phyloP scores from a whole-genome alignment of 1,140 invertebrate species.

The Drosophila navojoa region DNA sequence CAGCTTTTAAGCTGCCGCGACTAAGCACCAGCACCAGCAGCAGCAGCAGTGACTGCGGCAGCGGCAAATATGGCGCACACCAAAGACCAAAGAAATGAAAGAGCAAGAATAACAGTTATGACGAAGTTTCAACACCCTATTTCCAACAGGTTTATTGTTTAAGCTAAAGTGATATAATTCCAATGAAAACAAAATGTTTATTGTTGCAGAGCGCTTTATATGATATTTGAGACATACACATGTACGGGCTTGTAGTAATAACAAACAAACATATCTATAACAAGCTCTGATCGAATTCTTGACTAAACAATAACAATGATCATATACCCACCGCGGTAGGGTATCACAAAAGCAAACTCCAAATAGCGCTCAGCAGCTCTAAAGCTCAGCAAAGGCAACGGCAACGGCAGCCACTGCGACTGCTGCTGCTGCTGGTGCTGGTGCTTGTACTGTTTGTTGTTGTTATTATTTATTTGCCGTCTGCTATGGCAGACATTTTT shows the following conservation, averaged over 20 bases:
- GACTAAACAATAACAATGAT: background rate
- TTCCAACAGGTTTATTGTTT: background rate
- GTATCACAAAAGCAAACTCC: slow-evolving; percentile 14
- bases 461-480: slow-evolving; percentile 22
- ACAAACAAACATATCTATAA: too few species aligned
- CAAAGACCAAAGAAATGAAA: slow-evolving; percentile 22
- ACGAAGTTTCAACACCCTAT: slow-evolving; percentile 6
- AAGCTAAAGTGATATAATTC: too few species aligned
- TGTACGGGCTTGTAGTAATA: too few species aligned
- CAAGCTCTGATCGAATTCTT: background rate
- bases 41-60: slow-evolving; percentile 15
- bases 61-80: slow-evolving; percentile 51
- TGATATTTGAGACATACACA: too few species aligned
- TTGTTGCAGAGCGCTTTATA: too few species aligned
- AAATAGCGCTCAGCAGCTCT: slow-evolving; percentile 34
- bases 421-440: slow-evolving; percentile 10
- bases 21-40: slow-evolving; percentile 29
- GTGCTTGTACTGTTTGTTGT: slow-evolving; percentile 1
- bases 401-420: background rate
- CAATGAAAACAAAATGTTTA: too few species aligned
- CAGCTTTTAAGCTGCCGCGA: slow-evolving; percentile 59
- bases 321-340: background rate
- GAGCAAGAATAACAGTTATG: background rate
- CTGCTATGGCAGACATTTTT: slow-evolving; percentile 39
- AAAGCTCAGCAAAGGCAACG: slow-evolving; percentile 29